phyloP scores from a whole-genome alignment of 1,140 invertebrate genomes.

The Rhagoletis zephyria region DNA sequence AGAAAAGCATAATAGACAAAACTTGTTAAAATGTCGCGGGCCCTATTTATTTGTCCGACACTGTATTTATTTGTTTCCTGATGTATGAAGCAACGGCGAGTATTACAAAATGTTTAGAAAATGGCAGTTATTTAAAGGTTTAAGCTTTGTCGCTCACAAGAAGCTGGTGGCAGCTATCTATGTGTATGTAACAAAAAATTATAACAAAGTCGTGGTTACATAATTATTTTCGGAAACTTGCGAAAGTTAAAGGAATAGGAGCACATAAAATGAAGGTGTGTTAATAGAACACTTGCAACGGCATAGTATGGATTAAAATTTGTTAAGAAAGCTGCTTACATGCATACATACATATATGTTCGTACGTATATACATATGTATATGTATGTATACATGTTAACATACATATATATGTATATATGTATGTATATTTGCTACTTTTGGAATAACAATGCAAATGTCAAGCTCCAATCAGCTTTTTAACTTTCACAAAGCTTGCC shows the following conservation, averaged over 20 bases:
- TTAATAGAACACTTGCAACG: constrained; percentile 26
- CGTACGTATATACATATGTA: not conserved
- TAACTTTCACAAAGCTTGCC: constrained; percentile 30
- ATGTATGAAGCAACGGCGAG: too few species aligned
- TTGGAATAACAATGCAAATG: constrained; percentile 12
- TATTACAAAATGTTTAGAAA: too few species aligned
- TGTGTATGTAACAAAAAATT: not conserved
- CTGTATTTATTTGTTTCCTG: too few species aligned
- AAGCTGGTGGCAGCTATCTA: not conserved
- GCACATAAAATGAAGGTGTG: constrained; percentile 16
- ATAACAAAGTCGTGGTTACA: not conserved
- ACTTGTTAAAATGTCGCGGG: too few species aligned
- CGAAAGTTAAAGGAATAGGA: constrained; percentile 37
- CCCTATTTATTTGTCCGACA: too few species aligned
- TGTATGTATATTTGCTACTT: not conserved
- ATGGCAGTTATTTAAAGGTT: too few species aligned
- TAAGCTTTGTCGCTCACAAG: not conserved
- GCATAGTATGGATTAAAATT: not conserved
- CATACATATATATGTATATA: too few species aligned
- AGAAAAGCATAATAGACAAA: too few species aligned
- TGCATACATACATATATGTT: not conserved
- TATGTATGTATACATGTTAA: too few species aligned
- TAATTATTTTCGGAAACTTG: constrained; percentile 15
- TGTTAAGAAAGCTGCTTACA: not conserved
- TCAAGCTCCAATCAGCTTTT: constrained; percentile 44